Percentiles rank a stretch among this genome's conserved stretches.
Conservation (phyloP, 2,113 vertebrate species). For the Muntiacus reevesi region DNA sequence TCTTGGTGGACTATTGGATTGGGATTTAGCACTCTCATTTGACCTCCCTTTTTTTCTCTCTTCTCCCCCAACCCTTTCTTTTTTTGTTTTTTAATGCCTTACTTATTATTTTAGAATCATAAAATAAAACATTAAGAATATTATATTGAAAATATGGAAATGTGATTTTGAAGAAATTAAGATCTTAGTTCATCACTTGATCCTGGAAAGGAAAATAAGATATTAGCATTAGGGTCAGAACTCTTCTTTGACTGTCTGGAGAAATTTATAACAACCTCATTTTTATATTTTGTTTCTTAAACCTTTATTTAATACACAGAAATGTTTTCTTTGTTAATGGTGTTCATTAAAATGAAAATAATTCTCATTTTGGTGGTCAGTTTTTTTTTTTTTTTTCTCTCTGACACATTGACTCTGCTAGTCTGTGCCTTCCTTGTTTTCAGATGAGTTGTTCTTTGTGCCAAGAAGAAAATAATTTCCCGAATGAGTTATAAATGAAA, state of each 20-base stretch:
- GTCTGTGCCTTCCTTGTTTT: not conserved
- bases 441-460: not conserved
- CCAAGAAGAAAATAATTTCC: not conserved
- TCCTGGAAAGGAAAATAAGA: not conserved
- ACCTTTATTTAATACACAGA: not conserved
- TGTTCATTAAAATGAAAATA: not conserved
- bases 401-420: not conserved
- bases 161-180: not conserved
- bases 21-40: not conserved
- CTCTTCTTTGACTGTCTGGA: not conserved
- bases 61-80: fast-evolving
- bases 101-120: not conserved
- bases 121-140: not conserved
- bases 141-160: not conserved
- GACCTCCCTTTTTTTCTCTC: not conserved
- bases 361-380: not conserved
- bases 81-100: not conserved
- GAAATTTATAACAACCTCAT: not conserved
- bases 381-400: not conserved
- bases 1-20: not conserved
- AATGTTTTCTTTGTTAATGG: not conserved
- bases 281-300: not conserved
- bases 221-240: not conserved
- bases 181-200: not conserved
- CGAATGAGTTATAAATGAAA: not conserved